phyloP scores from a whole-genome alignment of 2,888 invertebrate species.

The Cephus runcator region DNA sequence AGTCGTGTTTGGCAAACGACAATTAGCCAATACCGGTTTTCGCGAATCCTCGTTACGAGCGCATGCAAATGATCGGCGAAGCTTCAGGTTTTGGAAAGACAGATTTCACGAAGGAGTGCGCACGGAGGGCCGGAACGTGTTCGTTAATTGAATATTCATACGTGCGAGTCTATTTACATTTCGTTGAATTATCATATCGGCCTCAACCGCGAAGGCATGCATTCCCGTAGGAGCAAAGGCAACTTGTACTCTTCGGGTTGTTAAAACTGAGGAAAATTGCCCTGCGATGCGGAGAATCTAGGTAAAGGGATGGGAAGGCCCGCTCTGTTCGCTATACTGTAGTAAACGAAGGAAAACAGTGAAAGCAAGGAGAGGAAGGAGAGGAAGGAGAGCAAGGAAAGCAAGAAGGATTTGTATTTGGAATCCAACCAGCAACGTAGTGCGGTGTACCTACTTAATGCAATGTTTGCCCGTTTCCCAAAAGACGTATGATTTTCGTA shows the following conservation, averaged over 20 bases:
- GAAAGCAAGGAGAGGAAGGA: no score
- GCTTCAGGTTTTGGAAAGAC: neutral
- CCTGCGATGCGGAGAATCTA: conserved; percentile 11
- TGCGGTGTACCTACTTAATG: conserved; percentile 17
- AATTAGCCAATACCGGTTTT: no score
- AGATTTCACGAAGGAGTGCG: neutral
- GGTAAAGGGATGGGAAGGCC: neutral
- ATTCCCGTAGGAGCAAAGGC: no score
- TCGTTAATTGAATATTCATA: conserved; percentile 43
- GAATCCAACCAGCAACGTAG: neutral
- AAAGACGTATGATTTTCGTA: conserved; percentile 15
- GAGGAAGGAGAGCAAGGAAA: no score
- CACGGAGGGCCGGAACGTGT: neutral
- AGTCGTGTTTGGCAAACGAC: no score
- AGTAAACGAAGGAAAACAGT: no score
- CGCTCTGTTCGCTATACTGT: no score
- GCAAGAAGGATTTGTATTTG: no score
- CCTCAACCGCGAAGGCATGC: conserved; percentile 4
- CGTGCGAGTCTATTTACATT: conserved; percentile 31
- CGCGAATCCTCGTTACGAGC: no score
- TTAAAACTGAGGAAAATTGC: conserved; percentile 17
- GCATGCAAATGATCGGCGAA: no score
- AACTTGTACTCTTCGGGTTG: conserved; percentile 17
- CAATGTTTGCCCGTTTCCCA: conserved; percentile 18
- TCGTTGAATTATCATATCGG: conserved; percentile 33